phyloP scores from a whole-genome alignment of 2,888 invertebrate species.

The Hirudinaria manillensis region DNA sequence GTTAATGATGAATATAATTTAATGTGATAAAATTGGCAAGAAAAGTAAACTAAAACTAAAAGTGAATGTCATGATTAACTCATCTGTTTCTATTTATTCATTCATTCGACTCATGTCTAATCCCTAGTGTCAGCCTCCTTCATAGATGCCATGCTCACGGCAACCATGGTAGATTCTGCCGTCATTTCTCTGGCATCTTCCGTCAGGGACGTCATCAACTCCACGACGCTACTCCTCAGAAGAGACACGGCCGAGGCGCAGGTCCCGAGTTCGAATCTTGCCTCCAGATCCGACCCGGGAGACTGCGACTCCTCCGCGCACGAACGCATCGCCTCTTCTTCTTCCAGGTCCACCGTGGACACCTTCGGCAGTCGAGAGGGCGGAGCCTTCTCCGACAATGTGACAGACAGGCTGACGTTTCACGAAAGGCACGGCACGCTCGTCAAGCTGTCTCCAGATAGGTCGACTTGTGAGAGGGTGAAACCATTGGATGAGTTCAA shows the following conservation, averaged over 20 bases:
- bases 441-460: conserved; percentile 62
- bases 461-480: conserved; percentile 47
- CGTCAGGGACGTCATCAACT: conserved; percentile 12
- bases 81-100: no score
- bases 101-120: no score
- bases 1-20: no score
- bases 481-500: conserved; percentile 53
- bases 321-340: conserved; percentile 4
- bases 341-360: conserved; percentile 5
- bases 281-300: background rate
- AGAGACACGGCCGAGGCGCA: background rate
- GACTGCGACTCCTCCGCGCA: background rate
- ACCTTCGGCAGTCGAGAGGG: background rate
- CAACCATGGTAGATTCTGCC: background rate
- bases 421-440: conserved; percentile 81
- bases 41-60: no score
- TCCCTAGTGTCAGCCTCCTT: background rate
- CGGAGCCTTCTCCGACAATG: background rate
- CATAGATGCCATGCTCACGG: background rate
- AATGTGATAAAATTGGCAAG: no score
- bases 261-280: background rate
- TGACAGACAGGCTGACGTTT: conserved; percentile 57
- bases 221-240: background rate
- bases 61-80: no score
- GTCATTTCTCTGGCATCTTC: conserved; percentile 8